phyloP scores from a whole-genome alignment of 2,797 vertebrate species.

The Sebastes oblongus region DNA sequence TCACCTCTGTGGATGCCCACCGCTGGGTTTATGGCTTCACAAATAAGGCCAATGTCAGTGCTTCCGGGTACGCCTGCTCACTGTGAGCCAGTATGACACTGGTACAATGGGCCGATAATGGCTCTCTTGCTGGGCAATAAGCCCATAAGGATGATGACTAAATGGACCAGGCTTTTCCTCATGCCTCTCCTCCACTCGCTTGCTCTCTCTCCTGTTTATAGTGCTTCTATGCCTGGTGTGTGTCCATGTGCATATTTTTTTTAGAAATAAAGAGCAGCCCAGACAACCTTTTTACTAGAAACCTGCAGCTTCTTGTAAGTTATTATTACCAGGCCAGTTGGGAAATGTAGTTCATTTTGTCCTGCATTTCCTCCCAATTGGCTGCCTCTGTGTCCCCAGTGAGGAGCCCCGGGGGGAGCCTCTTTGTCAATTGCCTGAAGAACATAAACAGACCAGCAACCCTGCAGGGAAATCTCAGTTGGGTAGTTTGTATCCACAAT shows the following conservation, averaged over 20 bases:
- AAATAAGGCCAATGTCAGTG: conserved; percentile 48
- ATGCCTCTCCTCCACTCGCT: not conserved
- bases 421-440: not conserved
- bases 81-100: conserved; percentile 45
- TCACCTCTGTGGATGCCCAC: conserved; percentile 7
- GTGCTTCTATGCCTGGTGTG: not conserved
- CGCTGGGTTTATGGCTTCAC: conserved; percentile 35
- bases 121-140: conserved; percentile 47
- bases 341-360: not conserved
- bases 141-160: conserved; percentile 56
- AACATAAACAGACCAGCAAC: not conserved
- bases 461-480: not conserved
- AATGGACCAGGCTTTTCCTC: conserved; percentile 42
- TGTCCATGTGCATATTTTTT: not conserved
- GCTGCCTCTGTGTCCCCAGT: not conserved
- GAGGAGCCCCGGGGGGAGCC: not conserved
- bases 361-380: not conserved
- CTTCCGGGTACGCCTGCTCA: conserved; percentile 8
- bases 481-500: not conserved
- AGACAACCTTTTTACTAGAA: not conserved
- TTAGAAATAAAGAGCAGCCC: not conserved
- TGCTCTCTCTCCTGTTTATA: not conserved
- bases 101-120: conserved; percentile 44
- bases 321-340: not conserved
- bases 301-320: not conserved